Percentiles rank a stretch among this genome's conserved stretches.
Evolutionary conservation across 2,888 invertebrate genomes (phyloP).

Genomic region (Geophilus truncorum): DNA sequence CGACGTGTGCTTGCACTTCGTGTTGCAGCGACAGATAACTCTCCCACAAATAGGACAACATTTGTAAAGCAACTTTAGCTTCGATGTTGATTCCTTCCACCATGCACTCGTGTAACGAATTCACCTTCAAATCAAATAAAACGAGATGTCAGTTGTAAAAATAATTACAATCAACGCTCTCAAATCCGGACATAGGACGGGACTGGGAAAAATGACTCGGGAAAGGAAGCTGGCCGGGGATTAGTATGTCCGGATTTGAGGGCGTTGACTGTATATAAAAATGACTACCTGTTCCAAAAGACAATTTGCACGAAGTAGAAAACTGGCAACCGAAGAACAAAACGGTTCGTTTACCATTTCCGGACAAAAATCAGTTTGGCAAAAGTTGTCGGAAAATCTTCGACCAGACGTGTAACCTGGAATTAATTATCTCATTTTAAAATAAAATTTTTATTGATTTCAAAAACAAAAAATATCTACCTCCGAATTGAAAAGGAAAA

Average conservation of each 20-base stretch:
- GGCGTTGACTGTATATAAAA: no score
- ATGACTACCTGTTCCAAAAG: slow-evolving; percentile 28
- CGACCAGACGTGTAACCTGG: background rate
- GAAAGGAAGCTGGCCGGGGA: no score
- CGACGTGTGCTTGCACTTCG: background rate
- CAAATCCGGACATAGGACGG: no score
- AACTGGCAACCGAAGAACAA: slow-evolving; percentile 27
- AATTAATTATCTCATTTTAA: background rate
- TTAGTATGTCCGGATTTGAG: no score
- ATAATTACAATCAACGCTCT: no score
- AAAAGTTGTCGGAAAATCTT: background rate
- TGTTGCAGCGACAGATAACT: slow-evolving; percentile 22
- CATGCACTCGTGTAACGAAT: slow-evolving; percentile 24
- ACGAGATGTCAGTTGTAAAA: no score
- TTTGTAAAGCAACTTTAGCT: background rate
- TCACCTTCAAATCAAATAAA: no score
- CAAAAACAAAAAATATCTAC: no score
- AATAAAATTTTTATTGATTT: no score
- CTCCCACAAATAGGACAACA: slow-evolving; percentile 29
- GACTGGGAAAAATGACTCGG: no score
- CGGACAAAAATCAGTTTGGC: slow-evolving; percentile 18
- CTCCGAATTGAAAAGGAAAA: background rate
- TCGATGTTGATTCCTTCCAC: slow-evolving; percentile 32
- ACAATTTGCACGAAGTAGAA: slow-evolving; percentile 29
- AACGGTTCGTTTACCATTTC: background rate